A percentile compares a stretch with the other conserved stretches of the same genome.
Evolutionary conservation across 1,140 invertebrate species (phyloP).

Genomic region (Maniola jurtina): DNA sequence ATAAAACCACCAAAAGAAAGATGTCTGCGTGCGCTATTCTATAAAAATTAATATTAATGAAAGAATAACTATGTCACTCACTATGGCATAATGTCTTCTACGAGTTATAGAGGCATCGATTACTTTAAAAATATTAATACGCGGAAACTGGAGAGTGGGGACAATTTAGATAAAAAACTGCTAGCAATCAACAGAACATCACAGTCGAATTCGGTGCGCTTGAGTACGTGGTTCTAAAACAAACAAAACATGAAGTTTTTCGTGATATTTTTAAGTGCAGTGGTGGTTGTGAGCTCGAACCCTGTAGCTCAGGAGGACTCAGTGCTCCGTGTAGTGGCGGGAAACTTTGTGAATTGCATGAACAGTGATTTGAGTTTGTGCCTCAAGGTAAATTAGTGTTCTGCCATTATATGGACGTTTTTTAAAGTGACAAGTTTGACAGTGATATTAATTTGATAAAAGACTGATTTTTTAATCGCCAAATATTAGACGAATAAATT

Average conservation of each 20-base stretch:
- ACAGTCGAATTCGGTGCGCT: slow-evolving; percentile 61
- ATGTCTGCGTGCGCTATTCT: slow-evolving; percentile 37
- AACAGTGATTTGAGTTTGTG: slow-evolving; percentile 66
- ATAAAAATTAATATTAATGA: slow-evolving; percentile 54
- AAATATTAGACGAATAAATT: no score
- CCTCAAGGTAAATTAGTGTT: slow-evolving; percentile 56
- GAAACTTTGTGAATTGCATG: slow-evolving; percentile 62
- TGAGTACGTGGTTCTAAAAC: slow-evolving; percentile 42
- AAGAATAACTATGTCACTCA: slow-evolving; percentile 59
- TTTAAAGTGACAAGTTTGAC: slow-evolving; percentile 1
- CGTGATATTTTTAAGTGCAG: slow-evolving; percentile 51
- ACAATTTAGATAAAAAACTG: slow-evolving; percentile 70
- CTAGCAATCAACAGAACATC: slow-evolving; percentile 57
- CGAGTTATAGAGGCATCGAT: slow-evolving; percentile 56
- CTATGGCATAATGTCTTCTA: slow-evolving; percentile 60
- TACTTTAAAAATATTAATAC: slow-evolving; percentile 69
- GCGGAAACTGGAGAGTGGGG: slow-evolving; percentile 58
- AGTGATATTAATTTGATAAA: slow-evolving; percentile 1
- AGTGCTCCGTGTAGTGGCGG: slow-evolving; percentile 47
- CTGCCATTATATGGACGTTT: slow-evolving; percentile 1
- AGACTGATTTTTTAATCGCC: neutral
- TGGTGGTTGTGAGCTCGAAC: slow-evolving; percentile 40
- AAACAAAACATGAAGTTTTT: slow-evolving; percentile 58
- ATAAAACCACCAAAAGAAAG: slow-evolving; percentile 39
- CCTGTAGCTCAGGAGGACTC: slow-evolving; percentile 58